Evolutionary conservation across 2,797 vertebrate genomes (phyloP).

Genomic region (Takifugu ocellatus): DNA sequence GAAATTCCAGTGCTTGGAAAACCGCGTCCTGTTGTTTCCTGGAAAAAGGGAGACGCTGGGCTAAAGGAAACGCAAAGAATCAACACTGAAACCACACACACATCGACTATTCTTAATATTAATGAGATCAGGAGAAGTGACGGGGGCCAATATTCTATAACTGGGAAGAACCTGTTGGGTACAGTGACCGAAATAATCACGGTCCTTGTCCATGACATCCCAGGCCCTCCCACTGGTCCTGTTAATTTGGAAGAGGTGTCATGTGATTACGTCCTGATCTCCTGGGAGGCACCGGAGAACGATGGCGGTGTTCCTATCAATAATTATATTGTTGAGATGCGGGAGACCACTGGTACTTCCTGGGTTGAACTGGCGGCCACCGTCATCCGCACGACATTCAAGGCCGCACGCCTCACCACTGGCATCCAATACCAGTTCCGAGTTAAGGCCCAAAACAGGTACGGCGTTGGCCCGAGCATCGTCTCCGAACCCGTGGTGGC

Average conservation of each 20-base stretch:
- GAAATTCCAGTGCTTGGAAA: slow-evolving; percentile 96
- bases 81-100: slow-evolving; percentile 89
- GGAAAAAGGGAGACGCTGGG: slow-evolving; percentile 87
- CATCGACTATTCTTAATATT: slow-evolving; percentile 92
- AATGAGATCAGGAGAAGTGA: slow-evolving; percentile 87
- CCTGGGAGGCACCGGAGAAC: slow-evolving; percentile 93
- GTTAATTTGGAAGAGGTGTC: slow-evolving; percentile 96
- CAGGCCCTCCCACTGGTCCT: slow-evolving; percentile 93
- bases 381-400: slow-evolving; percentile 96
- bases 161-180: slow-evolving; percentile 91
- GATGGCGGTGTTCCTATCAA: slow-evolving; percentile 97
- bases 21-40: slow-evolving; percentile 90
- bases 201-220: slow-evolving; percentile 93
- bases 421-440: slow-evolving; percentile 95
- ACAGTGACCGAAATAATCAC: slow-evolving; percentile 89
- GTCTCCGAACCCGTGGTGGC: slow-evolving; percentile 86
- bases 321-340: slow-evolving; percentile 96
- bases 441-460: slow-evolving; percentile 96
- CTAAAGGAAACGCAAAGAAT: slow-evolving; percentile 95
- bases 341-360: slow-evolving; percentile 92
- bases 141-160: slow-evolving; percentile 87
- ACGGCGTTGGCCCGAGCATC: slow-evolving; percentile 87
- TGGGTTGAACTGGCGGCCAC: slow-evolving; percentile 95
- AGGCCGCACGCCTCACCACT: slow-evolving; percentile 89
- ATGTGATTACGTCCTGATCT: slow-evolving; percentile 90